Percentiles rank a stretch among this genome's conserved stretches.
These are phyloP conservation scores for Vanessa cardui DNA, from an alignment of 2,888 invertebrate genomes.

Conservation along the genomic window DNA sequence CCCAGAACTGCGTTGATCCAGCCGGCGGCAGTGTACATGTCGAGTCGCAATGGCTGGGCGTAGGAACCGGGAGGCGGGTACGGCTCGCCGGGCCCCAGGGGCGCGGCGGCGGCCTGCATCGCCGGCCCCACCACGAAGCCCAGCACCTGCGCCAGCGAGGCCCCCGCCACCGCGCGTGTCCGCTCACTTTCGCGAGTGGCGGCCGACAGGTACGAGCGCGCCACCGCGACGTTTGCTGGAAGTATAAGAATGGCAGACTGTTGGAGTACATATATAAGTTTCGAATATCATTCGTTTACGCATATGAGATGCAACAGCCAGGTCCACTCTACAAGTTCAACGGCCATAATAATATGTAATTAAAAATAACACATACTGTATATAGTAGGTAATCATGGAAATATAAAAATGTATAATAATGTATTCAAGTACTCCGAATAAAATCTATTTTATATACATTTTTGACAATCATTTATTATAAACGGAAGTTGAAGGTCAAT, in stretches of 20 bases:
- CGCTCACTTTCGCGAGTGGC: conserved; percentile 91
- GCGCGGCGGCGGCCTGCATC: conserved; percentile 90
- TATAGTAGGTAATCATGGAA: too few species aligned
- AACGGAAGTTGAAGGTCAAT: too few species aligned
- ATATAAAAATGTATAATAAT: too few species aligned
- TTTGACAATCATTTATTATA: too few species aligned
- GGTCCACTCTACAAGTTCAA: too few species aligned
- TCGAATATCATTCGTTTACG: too few species aligned
- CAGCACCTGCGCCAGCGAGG: conserved; percentile 92
- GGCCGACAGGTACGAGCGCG: conserved; percentile 92
- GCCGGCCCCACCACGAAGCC: conserved; percentile 94
- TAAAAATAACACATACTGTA: too few species aligned
- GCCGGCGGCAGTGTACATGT: conserved; percentile 94
- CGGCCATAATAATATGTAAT: too few species aligned
- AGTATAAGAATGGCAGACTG: neutral
- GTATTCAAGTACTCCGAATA: too few species aligned
- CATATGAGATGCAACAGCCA: too few species aligned
- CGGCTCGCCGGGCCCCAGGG: conserved; percentile 84
- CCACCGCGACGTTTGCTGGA: conserved; percentile 91
- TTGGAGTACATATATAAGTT: too few species aligned
- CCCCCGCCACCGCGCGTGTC: conserved; percentile 91
- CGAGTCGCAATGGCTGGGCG: conserved; percentile 84
- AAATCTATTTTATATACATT: too few species aligned
- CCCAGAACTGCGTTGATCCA: conserved; percentile 92
- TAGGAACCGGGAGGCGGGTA: conserved; percentile 69